These are phyloP conservation scores for Alsophila aescularia DNA, from an alignment of 2,888 invertebrate genomes.

Conservation along the genomic window DNA sequence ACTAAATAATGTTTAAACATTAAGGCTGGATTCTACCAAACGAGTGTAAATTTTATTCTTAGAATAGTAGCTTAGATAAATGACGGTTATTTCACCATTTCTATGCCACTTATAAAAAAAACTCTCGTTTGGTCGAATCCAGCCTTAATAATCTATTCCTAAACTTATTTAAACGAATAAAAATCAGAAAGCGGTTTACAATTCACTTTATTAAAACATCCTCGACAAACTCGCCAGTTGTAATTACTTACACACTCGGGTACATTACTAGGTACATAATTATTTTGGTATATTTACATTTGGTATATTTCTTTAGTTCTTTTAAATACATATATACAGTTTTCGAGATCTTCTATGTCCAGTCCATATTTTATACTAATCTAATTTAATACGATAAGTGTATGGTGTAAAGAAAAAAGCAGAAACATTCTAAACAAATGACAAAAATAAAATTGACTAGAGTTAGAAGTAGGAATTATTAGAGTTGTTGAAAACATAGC, in stretches of 20 bases:
- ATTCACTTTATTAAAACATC: conserved; percentile 82
- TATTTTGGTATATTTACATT: conserved; percentile 64
- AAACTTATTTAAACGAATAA: neutral
- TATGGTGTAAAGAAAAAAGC: neutral
- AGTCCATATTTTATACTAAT: conserved; percentile 37
- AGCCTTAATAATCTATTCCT: no score
- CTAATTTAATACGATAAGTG: conserved; percentile 14
- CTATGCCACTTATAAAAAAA: no score
- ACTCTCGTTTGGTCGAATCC: no score
- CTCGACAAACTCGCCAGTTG: conserved; percentile 70
- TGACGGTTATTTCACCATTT: no score
- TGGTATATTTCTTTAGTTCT: conserved; percentile 55
- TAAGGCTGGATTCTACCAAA: no score
- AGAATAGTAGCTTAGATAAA: no score
- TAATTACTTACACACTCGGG: conserved; percentile 67
- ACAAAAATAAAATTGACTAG: conserved; percentile 8
- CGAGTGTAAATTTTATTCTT: no score
- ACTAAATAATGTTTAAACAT: no score
- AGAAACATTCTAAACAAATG: neutral
- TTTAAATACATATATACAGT: conserved; percentile 62
- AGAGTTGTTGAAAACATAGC: neutral
- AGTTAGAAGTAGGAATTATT: neutral
- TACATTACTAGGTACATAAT: conserved; percentile 57
- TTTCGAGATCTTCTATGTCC: conserved; percentile 42
- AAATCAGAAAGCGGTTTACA: conserved; percentile 52